These are phyloP conservation scores for Oncorhynchus mykiss DNA, from an alignment of 2,113 vertebrate genomes.

Conservation along the genomic window DNA sequence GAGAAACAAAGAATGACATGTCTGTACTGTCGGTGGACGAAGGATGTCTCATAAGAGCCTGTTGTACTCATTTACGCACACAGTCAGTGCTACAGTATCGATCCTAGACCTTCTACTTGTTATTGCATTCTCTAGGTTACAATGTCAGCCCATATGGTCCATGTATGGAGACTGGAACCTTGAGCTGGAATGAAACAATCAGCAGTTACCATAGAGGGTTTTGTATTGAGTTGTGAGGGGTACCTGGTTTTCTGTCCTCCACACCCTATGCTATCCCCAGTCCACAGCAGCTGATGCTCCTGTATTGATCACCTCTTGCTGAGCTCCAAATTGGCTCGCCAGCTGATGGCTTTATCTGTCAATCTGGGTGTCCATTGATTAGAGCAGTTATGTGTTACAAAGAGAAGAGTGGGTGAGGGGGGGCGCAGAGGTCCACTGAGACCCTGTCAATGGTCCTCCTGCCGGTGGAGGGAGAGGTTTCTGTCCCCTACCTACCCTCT, in stretches of 20 bases:
- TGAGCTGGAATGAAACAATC: too few species aligned
- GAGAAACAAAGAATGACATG: too few species aligned
- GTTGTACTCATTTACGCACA: too few species aligned
- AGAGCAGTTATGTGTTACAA: slow-evolving; percentile 52
- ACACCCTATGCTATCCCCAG: not conserved
- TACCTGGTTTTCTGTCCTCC: not conserved
- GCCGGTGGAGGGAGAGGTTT: slow-evolving; percentile 39
- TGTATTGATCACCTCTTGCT: slow-evolving; percentile 62
- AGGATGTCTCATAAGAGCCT: too few species aligned
- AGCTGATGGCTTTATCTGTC: slow-evolving; percentile 69
- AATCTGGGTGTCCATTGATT: slow-evolving; percentile 60
- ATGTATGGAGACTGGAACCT: too few species aligned
- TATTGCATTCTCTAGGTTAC: too few species aligned
- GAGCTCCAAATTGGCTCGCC: slow-evolving; percentile 48
- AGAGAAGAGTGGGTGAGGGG: slow-evolving; percentile 21
- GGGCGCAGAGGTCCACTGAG: not conserved
- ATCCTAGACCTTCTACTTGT: too few species aligned
- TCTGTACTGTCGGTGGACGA: too few species aligned
- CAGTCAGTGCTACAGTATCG: too few species aligned
- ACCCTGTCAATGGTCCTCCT: slow-evolving; percentile 30
- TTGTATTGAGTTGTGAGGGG: not conserved
- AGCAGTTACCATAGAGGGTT: not conserved
- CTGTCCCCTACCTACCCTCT: slow-evolving; percentile 18
- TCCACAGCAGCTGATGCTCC: slow-evolving; percentile 56
- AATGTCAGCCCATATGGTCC: too few species aligned